A percentile compares a stretch with the other conserved stretches of the same genome.
Evolutionary conservation across 2,797 vertebrate species (phyloP).

Genomic region (Sebastes wilsoni): DNA sequence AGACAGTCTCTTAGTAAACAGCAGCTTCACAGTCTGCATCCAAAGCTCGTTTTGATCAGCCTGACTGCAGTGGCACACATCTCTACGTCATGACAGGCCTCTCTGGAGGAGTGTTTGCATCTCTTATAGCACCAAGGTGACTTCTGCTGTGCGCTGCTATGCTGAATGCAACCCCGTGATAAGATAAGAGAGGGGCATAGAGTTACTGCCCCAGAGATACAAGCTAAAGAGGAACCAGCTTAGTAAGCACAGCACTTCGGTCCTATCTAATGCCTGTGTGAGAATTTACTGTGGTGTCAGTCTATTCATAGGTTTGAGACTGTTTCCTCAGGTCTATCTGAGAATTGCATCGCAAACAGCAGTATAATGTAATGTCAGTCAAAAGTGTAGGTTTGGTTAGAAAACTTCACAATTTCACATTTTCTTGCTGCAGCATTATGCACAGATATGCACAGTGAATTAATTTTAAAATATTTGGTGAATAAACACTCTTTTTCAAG

Average conservation of each 20-base stretch:
- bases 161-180: constrained; percentile 66
- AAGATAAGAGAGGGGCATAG: constrained; percentile 69
- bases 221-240: constrained; percentile 65
- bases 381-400: not conserved
- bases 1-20: not conserved
- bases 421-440: not conserved
- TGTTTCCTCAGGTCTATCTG: constrained; percentile 19
- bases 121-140: constrained; percentile 70
- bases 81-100: constrained; percentile 31
- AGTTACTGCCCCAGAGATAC: constrained; percentile 60
- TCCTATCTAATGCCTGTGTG: constrained; percentile 34
- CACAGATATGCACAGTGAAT: not conserved
- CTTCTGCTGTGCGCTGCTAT: constrained; percentile 53
- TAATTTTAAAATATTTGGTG: not conserved
- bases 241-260: constrained; percentile 61
- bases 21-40: not conserved
- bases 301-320: constrained; percentile 43
- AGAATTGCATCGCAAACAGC: constrained; percentile 10
- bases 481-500: not conserved
- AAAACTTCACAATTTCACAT: not conserved
- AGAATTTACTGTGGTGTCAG: constrained; percentile 35
- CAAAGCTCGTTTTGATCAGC: not conserved
- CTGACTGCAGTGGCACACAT: constrained; percentile 38
- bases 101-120: constrained; percentile 52
- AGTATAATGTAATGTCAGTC: constrained; percentile 15